Evolutionary conservation across 2,113 vertebrate genomes (phyloP).

Genomic region (Cariama cristata): DNA sequence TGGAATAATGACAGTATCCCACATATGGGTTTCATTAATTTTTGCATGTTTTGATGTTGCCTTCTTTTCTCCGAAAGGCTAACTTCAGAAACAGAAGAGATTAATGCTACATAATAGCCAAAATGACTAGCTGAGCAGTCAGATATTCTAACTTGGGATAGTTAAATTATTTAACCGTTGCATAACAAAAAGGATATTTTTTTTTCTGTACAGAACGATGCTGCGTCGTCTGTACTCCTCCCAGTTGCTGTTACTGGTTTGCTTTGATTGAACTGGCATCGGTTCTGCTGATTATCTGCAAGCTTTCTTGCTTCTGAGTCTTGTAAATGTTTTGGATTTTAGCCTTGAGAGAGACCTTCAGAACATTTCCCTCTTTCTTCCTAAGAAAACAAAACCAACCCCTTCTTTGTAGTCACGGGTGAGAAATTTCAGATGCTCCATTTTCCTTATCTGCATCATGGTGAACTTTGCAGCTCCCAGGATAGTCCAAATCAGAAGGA

Average conservation of each 20-base stretch:
- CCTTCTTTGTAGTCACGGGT: not conserved
- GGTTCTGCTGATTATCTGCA: not conserved
- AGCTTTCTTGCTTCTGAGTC: not conserved
- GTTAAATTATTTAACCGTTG: constrained; percentile 11
- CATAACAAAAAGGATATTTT: not conserved
- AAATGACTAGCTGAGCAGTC: not conserved
- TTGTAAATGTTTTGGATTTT: constrained; percentile 3
- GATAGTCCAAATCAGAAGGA: accelerated
- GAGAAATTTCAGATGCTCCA: not conserved
- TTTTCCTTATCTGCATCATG: not conserved
- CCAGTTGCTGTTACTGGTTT: constrained; percentile 5
- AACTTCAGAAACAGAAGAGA: constrained; percentile 31
- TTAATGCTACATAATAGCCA: constrained; percentile 3
- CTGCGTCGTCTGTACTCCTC: not conserved
- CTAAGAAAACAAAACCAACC: not conserved
- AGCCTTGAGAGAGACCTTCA: not conserved
- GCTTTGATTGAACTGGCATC: constrained; percentile 7
- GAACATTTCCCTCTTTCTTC: not conserved
- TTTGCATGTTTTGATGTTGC: constrained; percentile 60
- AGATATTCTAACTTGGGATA: not conserved
- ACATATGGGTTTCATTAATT: constrained; percentile 65
- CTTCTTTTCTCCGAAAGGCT: not conserved
- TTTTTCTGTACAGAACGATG: not conserved
- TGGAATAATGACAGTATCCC: constrained; percentile 66
- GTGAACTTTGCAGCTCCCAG: not conserved